Evolutionary conservation across 1,140 invertebrate species (phyloP).

Genomic region (Oryctes rhinoceros): DNA sequence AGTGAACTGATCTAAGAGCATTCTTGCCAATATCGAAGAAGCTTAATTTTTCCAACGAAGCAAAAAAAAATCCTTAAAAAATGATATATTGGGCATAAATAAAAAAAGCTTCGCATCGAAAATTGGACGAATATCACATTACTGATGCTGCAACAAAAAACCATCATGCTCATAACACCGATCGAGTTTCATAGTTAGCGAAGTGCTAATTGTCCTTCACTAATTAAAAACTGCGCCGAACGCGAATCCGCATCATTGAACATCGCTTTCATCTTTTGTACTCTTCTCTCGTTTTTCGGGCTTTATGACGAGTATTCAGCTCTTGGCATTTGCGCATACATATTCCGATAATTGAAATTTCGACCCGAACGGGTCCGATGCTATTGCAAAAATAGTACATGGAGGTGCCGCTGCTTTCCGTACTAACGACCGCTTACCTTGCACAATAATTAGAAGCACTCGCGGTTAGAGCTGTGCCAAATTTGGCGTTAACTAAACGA

Average conservation of each 20-base stretch:
- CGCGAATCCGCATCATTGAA: neutral
- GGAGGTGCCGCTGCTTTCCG: neutral
- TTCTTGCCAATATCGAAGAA: too few relatives aligned
- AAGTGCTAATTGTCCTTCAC: too few relatives aligned
- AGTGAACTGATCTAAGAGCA: too few relatives aligned
- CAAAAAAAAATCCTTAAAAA: too few relatives aligned
- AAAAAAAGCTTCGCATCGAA: too few relatives aligned
- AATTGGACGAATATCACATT: too few relatives aligned
- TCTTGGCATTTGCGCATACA: neutral
- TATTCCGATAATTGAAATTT: constrained; percentile 15
- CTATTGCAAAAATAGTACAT: neutral
- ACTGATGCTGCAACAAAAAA: too few relatives aligned
- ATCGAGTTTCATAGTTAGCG: too few relatives aligned
- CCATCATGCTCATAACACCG: too few relatives aligned
- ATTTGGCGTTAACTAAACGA: neutral
- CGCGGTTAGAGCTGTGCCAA: constrained; percentile 7
- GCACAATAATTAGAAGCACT: neutral
- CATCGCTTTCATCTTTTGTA: neutral
- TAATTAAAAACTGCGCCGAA: neutral
- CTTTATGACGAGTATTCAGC: neutral
- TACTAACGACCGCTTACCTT: constrained; percentile 2
- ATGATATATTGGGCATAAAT: too few relatives aligned
- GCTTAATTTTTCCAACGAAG: too few relatives aligned
- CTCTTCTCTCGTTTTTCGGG: neutral
- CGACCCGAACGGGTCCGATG: neutral